These are phyloP conservation scores for Melinaea menophilus DNA, from an alignment of 2,888 invertebrate species.

Conservation along the genomic window DNA sequence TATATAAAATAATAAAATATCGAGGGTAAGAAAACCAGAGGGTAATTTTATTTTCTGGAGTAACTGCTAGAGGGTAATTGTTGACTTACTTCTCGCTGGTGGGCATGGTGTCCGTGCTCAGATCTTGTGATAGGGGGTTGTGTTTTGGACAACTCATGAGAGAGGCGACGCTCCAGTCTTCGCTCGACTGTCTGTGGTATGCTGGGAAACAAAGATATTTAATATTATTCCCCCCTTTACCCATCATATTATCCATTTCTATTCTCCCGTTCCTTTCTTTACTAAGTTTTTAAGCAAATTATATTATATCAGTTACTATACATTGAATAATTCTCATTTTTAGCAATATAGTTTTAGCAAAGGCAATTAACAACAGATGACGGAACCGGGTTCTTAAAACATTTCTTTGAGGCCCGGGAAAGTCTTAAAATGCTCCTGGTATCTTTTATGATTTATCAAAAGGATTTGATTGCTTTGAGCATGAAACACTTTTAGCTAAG, in stretches of 20 bases:
- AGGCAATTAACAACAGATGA: not conserved
- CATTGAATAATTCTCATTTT: not conserved
- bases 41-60: not conserved
- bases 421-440: too few species aligned
- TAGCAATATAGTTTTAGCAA: not conserved
- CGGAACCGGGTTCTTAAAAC: too few species aligned
- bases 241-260: too few species aligned
- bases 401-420: too few species aligned
- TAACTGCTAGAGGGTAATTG: not conserved
- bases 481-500: too few species aligned
- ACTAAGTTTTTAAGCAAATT: too few species aligned
- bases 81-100: conserved; percentile 70
- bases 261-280: too few species aligned
- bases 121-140: conserved; percentile 52
- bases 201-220: conserved; percentile 35
- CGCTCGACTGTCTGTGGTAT: conserved; percentile 64
- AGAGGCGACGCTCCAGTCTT: conserved; percentile 85
- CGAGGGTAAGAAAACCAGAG: not conserved
- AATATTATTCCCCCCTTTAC: not conserved
- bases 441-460: too few species aligned
- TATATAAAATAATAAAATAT: conserved; percentile 18
- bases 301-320: too few species aligned
- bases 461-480: too few species aligned
- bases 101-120: conserved; percentile 61
- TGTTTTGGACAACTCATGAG: conserved; percentile 85